phyloP scores from a whole-genome alignment of 2,113 vertebrate genomes.

The Heterochromis multidens region DNA sequence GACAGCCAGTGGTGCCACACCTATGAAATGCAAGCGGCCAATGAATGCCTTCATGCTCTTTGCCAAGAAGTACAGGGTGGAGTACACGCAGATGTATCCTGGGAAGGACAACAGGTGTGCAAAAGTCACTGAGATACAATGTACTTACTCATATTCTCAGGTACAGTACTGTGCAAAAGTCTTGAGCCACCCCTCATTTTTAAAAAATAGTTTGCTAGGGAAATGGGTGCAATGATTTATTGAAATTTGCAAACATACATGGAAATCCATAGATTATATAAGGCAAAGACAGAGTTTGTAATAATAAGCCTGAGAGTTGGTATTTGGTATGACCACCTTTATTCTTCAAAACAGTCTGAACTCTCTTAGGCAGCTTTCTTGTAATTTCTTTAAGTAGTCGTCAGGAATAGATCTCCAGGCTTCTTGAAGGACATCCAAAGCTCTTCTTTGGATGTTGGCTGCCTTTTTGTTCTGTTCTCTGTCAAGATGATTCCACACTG shows the following conservation, averaged over 20 bases:
- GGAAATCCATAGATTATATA: not conserved
- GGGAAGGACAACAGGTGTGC: constrained; percentile 98
- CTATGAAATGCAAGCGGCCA: constrained; percentile 99
- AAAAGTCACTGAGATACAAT: not conserved
- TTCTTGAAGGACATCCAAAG: not conserved
- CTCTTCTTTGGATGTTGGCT: not conserved
- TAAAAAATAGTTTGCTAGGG: not conserved
- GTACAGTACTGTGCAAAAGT: not conserved
- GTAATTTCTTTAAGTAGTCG: not conserved
- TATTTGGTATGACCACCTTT: not conserved
- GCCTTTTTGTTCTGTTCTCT: not conserved
- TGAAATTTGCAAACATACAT: not conserved
- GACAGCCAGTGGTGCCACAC: constrained; percentile 85
- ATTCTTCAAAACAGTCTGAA: not conserved
- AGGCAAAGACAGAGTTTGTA: not conserved
- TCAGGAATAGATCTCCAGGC: not conserved
- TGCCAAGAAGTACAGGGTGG: constrained; percentile 99
- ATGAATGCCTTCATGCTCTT: constrained; percentile 99
- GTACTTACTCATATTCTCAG: not conserved
- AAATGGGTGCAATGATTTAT: not conserved
- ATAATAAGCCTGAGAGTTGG: not conserved
- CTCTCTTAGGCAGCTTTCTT: not conserved
- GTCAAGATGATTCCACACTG: not conserved
- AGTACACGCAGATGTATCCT: constrained; percentile 99
- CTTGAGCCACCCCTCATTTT: not conserved